Conservation (phyloP, 1,140 invertebrate genomes). For the Trichonephila clavipes region DNA sequence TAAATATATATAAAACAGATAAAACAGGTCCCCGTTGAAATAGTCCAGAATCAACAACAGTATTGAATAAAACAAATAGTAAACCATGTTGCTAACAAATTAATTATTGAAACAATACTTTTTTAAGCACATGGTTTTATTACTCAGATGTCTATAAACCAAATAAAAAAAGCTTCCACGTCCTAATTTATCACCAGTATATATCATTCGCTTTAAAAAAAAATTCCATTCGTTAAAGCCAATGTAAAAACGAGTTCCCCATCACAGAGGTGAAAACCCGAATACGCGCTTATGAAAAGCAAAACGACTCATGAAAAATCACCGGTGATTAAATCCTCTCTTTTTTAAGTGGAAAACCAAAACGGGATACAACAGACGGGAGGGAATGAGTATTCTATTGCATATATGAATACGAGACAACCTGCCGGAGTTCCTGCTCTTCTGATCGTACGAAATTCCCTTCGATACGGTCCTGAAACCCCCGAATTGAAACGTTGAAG, state of each 20-base stretch:
- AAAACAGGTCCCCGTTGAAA: no score
- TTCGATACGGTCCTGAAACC: slow-evolving; percentile 16
- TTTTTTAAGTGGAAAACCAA: slow-evolving; percentile 31
- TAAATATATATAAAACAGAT: no score
- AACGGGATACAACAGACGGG: neutral
- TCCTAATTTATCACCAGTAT: neutral
- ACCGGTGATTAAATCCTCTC: neutral
- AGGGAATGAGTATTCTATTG: neutral
- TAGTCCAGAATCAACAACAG: no score
- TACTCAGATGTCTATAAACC: no score
- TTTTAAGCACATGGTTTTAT: no score
- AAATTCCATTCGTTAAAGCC: neutral
- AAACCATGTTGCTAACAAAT: no score
- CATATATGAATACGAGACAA: slow-evolving; percentile 19
- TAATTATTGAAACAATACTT: no score
- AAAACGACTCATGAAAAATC: slow-evolving; percentile 10
- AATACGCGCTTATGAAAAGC: neutral
- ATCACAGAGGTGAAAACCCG: neutral
- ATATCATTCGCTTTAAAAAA: neutral
- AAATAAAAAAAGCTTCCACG: no score
- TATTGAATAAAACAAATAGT: no score
- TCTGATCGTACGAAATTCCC: slow-evolving; percentile 37
- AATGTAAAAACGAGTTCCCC: neutral
- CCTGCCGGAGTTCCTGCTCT: slow-evolving; percentile 32
- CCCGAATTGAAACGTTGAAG: slow-evolving; percentile 28